A percentile compares a stretch with the other conserved stretches of the same genome.
Evolutionary conservation across 2,888 invertebrate species (phyloP).

Genomic region (Campoplex nolae): DNA sequence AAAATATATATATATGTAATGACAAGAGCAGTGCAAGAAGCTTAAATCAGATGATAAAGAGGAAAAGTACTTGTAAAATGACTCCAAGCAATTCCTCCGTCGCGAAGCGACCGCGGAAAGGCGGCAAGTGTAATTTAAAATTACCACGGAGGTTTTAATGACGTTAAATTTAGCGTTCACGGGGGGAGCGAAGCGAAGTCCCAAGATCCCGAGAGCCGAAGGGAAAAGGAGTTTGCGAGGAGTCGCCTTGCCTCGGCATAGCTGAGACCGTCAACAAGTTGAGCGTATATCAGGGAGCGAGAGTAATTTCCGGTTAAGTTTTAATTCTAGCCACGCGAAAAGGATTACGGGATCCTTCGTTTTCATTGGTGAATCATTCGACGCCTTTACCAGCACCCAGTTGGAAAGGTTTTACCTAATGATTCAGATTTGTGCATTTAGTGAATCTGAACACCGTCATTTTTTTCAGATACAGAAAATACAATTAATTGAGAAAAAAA

Average conservation of each 20-base stretch:
- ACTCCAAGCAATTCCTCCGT: slow-evolving; percentile 56
- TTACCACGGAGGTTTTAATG: slow-evolving; percentile 66
- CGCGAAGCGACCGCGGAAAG: slow-evolving; percentile 45
- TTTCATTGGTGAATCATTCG: not conserved
- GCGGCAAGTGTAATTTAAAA: slow-evolving; percentile 66
- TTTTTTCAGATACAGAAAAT: slow-evolving; percentile 1
- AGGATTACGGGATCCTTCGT: not conserved
- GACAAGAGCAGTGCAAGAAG: not conserved
- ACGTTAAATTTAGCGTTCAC: slow-evolving; percentile 67
- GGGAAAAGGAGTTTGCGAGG: slow-evolving; percentile 34
- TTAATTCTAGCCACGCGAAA: slow-evolving; percentile 51
- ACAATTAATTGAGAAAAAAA: not conserved
- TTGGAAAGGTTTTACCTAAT: not conserved
- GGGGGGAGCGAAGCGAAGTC: slow-evolving; percentile 39
- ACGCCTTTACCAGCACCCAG: not conserved
- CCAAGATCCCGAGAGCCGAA: slow-evolving; percentile 38
- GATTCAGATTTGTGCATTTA: not conserved
- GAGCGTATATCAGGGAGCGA: slow-evolving; percentile 51
- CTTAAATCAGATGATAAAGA: slow-evolving; percentile 9
- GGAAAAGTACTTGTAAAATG: slow-evolving; percentile 53
- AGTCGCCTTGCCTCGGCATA: slow-evolving; percentile 25
- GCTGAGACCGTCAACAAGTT: slow-evolving; percentile 31
- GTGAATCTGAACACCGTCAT: not conserved
- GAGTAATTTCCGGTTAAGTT: slow-evolving; percentile 65
- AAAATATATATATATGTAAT: not conserved